Evolutionary conservation across 1,140 invertebrate species (phyloP).

Genomic region (Chymomyza costata): DNA sequence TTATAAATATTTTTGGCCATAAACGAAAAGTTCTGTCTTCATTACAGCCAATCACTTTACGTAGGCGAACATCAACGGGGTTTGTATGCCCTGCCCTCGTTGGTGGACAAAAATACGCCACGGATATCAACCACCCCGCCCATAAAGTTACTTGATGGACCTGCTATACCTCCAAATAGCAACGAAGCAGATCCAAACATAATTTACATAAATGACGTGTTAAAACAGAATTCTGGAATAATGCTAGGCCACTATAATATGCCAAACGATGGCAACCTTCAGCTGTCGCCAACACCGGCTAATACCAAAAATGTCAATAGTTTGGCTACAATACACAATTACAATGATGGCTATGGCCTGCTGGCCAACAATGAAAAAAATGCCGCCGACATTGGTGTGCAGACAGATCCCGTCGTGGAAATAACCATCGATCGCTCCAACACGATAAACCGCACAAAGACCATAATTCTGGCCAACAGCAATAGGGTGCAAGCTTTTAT

Average conservation of each 20-base stretch:
- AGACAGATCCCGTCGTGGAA: conserved; percentile 63
- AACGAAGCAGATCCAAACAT: conserved; percentile 60
- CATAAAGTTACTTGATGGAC: conserved; percentile 82
- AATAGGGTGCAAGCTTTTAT: conserved; percentile 65
- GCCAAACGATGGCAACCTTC: conserved; percentile 77
- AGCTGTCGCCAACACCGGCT: conserved; percentile 57
- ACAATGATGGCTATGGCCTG: conserved; percentile 56
- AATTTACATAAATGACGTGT: conserved; percentile 64
- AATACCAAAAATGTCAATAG: conserved; percentile 48
- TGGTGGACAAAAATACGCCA: conserved; percentile 89
- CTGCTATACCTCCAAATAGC: conserved; percentile 54
- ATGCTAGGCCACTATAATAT: conserved; percentile 87
- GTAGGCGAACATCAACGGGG: conserved; percentile 92
- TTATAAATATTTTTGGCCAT: conserved; percentile 8
- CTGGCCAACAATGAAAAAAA: conserved; percentile 59
- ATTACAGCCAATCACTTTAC: conserved; percentile 91
- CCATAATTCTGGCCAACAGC: conserved; percentile 76
- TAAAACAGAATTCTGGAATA: conserved; percentile 76
- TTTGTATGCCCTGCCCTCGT: conserved; percentile 92
- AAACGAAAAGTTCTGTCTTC: neutral
- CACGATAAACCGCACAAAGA: conserved; percentile 55
- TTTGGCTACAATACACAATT: conserved; percentile 65
- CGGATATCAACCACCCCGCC: conserved; percentile 82
- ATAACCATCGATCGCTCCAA: conserved; percentile 47
- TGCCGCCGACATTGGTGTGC: conserved; percentile 61